Base-by-base conservation (phyloP, 2,888 invertebrate genomes). In the Andricus quercusramuli region DNA sequence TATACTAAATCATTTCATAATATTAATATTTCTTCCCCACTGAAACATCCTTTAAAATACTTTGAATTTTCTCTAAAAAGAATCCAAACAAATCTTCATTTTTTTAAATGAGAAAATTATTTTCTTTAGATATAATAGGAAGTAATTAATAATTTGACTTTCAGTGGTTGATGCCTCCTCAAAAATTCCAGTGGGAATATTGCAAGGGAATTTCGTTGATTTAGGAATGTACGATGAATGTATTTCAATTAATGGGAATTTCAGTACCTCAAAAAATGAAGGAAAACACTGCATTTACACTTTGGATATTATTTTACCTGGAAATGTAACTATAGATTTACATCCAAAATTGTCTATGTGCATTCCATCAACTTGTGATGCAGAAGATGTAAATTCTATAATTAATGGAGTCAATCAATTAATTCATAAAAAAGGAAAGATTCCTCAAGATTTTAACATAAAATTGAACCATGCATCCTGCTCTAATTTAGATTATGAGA, bases 211-310 rank as follows among this genome's bases (percentile, higher is more conserved):
- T 83, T 81, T 92, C 6, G 89, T 92, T 25, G 93, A 93, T 81
- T 88, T 93, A 41, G 94, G 94, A 13, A 92, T 93, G 82, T 94
- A 91, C 86, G 92, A 93, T 79, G 93, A 94, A 88, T 94, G 94
- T 83, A 41, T 86, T 6, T 56, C 41, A 0, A 80, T 91, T 1
- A 70, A 84, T 37, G 88, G 88, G 22, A 80, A 83, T 65, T 82
- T 78, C 56, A 78, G 85, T 3, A 86, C 88, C 0, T 88, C 88
- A 1, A 83, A 85, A 17, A 92, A 93, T 80, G 87, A 79, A 17
- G 93, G 93, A n/a, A 91, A 92, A 82, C 92, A 93, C 82, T 94
- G 94, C 83, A 89, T 92, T 78, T 88, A 92, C 51, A 86, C 82
- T 67, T 84, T 92, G 47, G 78, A 83, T 51, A 89, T 90, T n/a